These are phyloP conservation scores for Aproaerema taeniolella DNA, from an alignment of 2,888 invertebrate genomes.

Conservation along the genomic window DNA sequence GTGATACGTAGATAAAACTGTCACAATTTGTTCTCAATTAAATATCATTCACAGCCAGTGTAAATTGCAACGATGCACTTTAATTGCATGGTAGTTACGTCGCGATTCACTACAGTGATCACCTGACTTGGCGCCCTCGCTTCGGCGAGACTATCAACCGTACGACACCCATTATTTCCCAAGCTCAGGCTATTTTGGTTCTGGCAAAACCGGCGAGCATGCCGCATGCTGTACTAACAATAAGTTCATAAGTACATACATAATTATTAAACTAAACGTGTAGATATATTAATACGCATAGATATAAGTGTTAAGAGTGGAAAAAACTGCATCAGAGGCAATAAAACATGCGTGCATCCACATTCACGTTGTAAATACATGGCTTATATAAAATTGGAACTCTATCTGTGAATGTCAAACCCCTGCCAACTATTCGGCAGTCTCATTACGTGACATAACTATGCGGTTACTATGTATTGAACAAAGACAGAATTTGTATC, in stretches of 20 bases:
- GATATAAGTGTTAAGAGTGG: too few relatives aligned
- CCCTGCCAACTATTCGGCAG: constrained; percentile 43
- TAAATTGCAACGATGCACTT: background rate
- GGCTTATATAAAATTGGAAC: constrained; percentile 48
- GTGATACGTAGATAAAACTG: too few relatives aligned
- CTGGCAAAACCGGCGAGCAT: constrained; percentile 48
- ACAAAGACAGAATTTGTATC: background rate
- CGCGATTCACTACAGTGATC: constrained; percentile 22
- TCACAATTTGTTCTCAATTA: too few relatives aligned
- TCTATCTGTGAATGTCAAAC: constrained; percentile 34
- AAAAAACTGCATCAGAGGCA: background rate
- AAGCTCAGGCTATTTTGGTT: constrained; percentile 62
- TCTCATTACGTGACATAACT: constrained; percentile 22
- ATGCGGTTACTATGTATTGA: constrained; percentile 12
- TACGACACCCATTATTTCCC: constrained; percentile 40
- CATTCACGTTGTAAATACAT: constrained; percentile 17
- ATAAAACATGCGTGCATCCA: background rate
- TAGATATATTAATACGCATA: too few relatives aligned
- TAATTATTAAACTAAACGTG: background rate
- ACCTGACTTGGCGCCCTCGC: constrained; percentile 33
- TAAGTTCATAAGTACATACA: constrained; percentile 4
- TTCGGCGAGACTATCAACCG: constrained; percentile 23
- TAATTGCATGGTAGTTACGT: constrained; percentile 5
- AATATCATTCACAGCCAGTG: too few relatives aligned
- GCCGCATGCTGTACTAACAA: constrained; percentile 10